These are phyloP conservation scores for Tenualosa ilisha DNA, from an alignment of 2,797 vertebrate genomes.

Conservation along the genomic window DNA sequence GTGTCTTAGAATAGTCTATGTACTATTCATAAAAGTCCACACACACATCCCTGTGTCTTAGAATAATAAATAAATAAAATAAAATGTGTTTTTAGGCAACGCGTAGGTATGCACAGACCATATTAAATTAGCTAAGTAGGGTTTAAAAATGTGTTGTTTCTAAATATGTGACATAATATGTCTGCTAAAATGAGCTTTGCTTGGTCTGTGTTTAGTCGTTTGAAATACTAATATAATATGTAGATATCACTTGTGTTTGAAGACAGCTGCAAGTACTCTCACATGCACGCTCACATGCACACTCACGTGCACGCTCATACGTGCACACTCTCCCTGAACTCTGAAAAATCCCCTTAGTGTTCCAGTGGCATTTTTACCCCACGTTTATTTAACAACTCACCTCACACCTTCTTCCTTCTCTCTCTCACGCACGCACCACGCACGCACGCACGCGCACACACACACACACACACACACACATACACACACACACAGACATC, in stretches of 20 bases:
- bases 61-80: too few relatives aligned
- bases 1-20: too few relatives aligned
- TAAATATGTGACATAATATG: neutral
- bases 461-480: constrained; percentile 2
- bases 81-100: neutral
- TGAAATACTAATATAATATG: too few relatives aligned
- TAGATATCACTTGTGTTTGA: neutral
- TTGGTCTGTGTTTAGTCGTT: too few relatives aligned
- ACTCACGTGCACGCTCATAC: neutral
- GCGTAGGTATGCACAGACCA: neutral
- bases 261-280: neutral
- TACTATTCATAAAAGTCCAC: too few relatives aligned
- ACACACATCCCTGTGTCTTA: too few relatives aligned
- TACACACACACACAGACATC: constrained; percentile 7
- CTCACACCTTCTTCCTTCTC: constrained; percentile 32
- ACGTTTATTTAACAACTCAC: constrained; percentile 46
- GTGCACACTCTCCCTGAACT: neutral
- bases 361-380: constrained; percentile 36
- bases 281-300: too few relatives aligned
- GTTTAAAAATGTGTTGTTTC: neutral
- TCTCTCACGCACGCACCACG: neutral
- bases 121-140: neutral
- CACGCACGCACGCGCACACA: neutral
- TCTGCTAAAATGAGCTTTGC: neutral
- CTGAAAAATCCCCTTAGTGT: constrained; percentile 32